Evolutionary conservation across 2,113 vertebrate species (phyloP), one percentile per base, ranked within the genome.

Genomic region (Syngnathoides biaculeatus): DNA sequence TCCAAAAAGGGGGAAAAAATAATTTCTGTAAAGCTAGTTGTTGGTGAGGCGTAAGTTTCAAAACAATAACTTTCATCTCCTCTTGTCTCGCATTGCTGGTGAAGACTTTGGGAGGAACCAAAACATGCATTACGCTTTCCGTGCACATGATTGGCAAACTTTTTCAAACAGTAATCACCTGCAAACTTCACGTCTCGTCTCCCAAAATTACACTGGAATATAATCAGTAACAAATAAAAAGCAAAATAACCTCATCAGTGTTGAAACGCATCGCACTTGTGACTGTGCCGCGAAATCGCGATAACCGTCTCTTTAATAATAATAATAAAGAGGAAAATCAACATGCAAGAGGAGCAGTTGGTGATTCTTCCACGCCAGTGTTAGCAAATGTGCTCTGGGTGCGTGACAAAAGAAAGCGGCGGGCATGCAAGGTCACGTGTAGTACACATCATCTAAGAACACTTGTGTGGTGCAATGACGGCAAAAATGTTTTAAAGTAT

Each of bases 61-160:
- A 76, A 83, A 85, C 63, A 73, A 78, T 56, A 80, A 83, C 75
- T 81, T 78, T 26, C 22, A 26, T 88, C 79, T 86, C 85, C 76
- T 80, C 75, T 87, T 89, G 88, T 79, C 86, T 90, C 87, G 86
- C 86, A 86, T 90, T 90, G 89, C 89, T 90, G 89, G 88, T 90
- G 88, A 89, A 88, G 85, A 90, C 84, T 85, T 88, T 87, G 87
- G 84, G 84, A 87, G 76, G 79, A 89, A 82, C 84, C 73, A 85
- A 83, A 89, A 87, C 82, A 87, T 80, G 82, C 75, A 84, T 86
- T 79, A 89, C 85, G 86, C 83, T 86, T 62, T 76, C 87, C 89
- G 89, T 90, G 88, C 87, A 79, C 80, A 85, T 86, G 84, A 84
- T 40, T 80, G 68, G 85, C 83, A 71, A 84, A 83, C 84, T 72